Base-by-base conservation (phyloP, 2,113 vertebrate species). In the Pogona vitticeps region DNA sequence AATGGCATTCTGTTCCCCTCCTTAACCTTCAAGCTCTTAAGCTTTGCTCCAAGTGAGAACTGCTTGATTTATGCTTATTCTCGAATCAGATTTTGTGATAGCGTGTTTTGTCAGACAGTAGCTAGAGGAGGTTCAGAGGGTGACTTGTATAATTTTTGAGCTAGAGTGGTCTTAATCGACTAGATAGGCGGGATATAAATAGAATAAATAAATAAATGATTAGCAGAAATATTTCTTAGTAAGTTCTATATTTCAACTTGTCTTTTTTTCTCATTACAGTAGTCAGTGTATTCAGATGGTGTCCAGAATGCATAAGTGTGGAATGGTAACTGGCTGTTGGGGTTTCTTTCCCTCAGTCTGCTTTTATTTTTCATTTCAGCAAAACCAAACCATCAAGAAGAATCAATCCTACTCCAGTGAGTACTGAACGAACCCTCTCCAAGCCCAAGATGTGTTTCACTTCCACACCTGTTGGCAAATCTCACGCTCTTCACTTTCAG, bases 371-470 rank as follows among this genome's bases (percentile, higher is more conserved):
- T 31, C 10, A 20, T 93, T 92, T 80, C 93, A 99, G 98, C 92
- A 95, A 94, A 93, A 96, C 96, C 70, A 99, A 98, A 85, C 99
- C 99, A 26, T 99, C 98, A 0, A 96, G 99, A 83, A 95, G 98
- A 92, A 99, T 99, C 94, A 99, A 99, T 93, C 99, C 99, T 21
- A 99, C 99, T 21, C 98, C 98, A 38, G 98, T 99, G 88, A 98
- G 98, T 92, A 95, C 96, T 28, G 98, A 98, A 89, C 96, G 98
- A 28, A 97, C 97, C 0, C 97, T 98, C 79, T 99, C 98, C 42
- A 98, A 98, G 94, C 98, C 98, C 89, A 98, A 98, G 96, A 98
- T 93, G 76, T 99, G 98, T 91, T 99, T 99, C 95, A 99, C 98
- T 78, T 99, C 99, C 82, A 99, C 98, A 0, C 98, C 98, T 0